Percentiles rank a stretch among this genome's conserved stretches.
These are phyloP conservation scores for Notarius lentiginosus DNA, from an alignment of 2,113 vertebrate genomes.

Conservation along the genomic window DNA sequence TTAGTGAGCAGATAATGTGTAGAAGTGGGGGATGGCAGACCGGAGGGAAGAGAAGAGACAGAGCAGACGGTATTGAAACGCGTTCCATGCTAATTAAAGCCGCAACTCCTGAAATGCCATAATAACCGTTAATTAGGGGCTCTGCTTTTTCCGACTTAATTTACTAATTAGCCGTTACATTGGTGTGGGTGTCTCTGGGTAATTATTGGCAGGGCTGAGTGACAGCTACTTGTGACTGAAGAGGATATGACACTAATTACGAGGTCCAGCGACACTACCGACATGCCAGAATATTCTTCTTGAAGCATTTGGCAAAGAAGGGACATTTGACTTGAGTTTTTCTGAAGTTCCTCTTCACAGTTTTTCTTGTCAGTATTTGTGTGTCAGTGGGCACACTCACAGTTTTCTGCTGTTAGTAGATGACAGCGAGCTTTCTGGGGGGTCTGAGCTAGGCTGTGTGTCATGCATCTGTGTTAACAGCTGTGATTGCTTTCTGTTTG, in stretches of 20 bases:
- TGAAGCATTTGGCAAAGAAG: conserved; percentile 40
- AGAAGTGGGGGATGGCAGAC: conserved; percentile 25
- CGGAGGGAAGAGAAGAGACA: conserved; percentile 45
- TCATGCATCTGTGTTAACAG: conserved; percentile 38
- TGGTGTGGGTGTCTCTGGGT: conserved; percentile 85
- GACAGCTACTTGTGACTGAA: conserved; percentile 87
- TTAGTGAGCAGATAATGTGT: conserved; percentile 33
- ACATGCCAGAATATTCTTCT: conserved; percentile 58
- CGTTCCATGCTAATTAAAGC: conserved; percentile 96
- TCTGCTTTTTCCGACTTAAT: conserved; percentile 99
- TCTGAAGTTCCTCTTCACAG: background rate
- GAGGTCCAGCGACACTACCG: conserved; percentile 62
- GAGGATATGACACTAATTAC: conserved; percentile 91
- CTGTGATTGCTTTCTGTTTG: conserved; percentile 28
- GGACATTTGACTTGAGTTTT: conserved; percentile 14
- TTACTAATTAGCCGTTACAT: conserved; percentile 96
- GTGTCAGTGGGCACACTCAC: background rate
- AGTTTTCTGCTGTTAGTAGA: conserved; percentile 11
- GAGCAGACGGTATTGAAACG: conserved; percentile 72
- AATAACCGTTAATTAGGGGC: conserved; percentile 99
- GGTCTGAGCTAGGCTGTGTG: conserved; percentile 27
- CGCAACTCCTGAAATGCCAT: conserved; percentile 98
- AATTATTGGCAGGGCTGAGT: conserved; percentile 87
- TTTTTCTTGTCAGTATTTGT: conserved; percentile 11
- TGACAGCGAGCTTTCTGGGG: conserved; percentile 21